Base-by-base conservation (phyloP, 2,888 invertebrate genomes). In the Amphipyra berbera region DNA sequence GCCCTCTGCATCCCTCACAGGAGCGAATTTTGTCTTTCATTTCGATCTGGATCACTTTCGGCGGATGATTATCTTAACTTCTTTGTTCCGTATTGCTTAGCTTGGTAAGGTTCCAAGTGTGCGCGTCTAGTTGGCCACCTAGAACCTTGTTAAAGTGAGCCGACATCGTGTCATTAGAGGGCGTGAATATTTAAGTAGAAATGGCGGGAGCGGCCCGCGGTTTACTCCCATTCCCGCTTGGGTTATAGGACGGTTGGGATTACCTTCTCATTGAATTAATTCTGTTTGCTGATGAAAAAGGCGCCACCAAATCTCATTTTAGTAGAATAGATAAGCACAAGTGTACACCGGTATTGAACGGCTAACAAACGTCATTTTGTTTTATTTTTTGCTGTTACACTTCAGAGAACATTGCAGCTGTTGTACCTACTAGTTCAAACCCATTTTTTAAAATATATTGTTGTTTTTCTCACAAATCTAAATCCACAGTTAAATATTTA, bases 161-260 rank as follows among this genome's bases (percentile, higher is more conserved):
- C 87, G 83, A 82, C 87, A 84, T 84, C 88, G 89, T 90, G 91
- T 92, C 92, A 93, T 93, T 93, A 93, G 90, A 89, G 90, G 90
- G 89, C 88, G 88, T 93, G 91, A 93, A 93, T 93, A 92, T 92
- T 93, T 93, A 89, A 93, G 87, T 85, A 85, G 88, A 88, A 84
- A 85, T 82, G 90, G 88, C 88, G 88, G 87, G 87, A 84, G 83
- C 87, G 84, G 82, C 79, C 84, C 88, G 85, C 88, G 86, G 87
- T 84, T 83, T 84, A 78, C 85, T 86, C 85, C 81, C 85, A 78
- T 82, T 85, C 86, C 87, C 87, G 86, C 84, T 84, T 82, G 84
- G 84, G 84, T 85, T 88, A 87, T 88, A 85, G 87, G 86, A 85
- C 87, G 84, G 87, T 82, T 81, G 88, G 90, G 90, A 91, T 91